Base-by-base conservation (phyloP, 2,797 vertebrate genomes). In the Danio jaintianensis region DNA sequence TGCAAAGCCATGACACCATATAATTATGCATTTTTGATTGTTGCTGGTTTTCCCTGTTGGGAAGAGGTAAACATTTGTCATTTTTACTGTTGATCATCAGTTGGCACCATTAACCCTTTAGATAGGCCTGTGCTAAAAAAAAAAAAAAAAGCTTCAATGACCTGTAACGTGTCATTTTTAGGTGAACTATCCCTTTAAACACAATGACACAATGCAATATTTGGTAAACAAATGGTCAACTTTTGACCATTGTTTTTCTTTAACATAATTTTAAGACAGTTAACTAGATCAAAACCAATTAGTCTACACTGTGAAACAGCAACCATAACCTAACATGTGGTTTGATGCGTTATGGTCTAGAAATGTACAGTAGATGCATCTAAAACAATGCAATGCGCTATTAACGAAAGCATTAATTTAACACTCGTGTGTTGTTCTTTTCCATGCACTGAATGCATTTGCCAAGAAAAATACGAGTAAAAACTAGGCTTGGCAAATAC, bases 401-500 rank as follows among this genome's bases (percentile, higher is more conserved):
- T 71, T 2, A 15, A 56, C 12, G 6, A 20, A 76, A 66, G 18
- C 8, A 12, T 76, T 16, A 2, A 22, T 52, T 69, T 40, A 38
- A 40, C 29, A 40, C 48, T 13, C 16, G 7, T 16, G 53, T 45
- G 53, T 40, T 45, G 53, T 22, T 72, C 20, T 45, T 72, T 58
- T 58, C 40, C 58, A 45, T 58, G 53, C 53, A 58, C 7, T 58
- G 18, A 70, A 42, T 0, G 7, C n/a, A 15, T 38, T 55, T 71
- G 50, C 50, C 68, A 70, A 55, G 16, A 6, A 70, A 69, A 40
- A 70, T 50, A 40, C 0, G 2, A 69, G 68, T 20, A 55, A 55
- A 68, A 70, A 55, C 50, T 42, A n/a, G 38, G 48, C 36, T 70
- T 70, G 68, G 68, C 50, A 70, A 70, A 70, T 40, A 42, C 50